Conservation (phyloP, 2,797 vertebrate genomes). For the Morelia viridis region DNA sequence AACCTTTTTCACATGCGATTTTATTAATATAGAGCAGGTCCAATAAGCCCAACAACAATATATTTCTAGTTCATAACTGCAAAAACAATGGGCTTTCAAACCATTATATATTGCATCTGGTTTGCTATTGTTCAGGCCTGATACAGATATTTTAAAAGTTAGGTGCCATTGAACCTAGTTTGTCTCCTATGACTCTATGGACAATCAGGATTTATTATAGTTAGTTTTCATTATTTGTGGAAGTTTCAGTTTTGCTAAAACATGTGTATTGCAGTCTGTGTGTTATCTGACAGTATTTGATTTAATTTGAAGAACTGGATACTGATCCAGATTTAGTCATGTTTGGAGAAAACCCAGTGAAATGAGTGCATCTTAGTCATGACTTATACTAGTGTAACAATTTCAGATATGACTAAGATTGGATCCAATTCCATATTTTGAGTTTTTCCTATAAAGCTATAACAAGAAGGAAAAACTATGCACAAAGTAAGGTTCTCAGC, state of each 20-base stretch:
- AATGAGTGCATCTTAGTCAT: background rate
- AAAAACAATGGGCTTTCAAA: background rate
- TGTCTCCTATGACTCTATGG: background rate
- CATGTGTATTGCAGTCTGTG: background rate
- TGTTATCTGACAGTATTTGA: background rate
- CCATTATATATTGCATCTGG: background rate
- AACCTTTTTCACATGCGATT: background rate
- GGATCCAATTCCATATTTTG: background rate
- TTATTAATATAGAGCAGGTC: background rate
- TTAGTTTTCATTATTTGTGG: background rate
- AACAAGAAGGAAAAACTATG: background rate
- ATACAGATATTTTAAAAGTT: background rate
- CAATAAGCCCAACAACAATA: background rate
- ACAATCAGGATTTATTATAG: background rate
- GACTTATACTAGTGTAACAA: background rate
- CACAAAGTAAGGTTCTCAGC: background rate
- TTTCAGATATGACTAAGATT: background rate
- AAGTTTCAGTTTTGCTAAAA: background rate
- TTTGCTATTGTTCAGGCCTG: background rate
- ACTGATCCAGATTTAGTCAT: background rate
- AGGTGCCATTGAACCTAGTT: background rate
- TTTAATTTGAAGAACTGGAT: background rate
- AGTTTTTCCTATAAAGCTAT: background rate
- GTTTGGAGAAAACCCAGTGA: background rate
- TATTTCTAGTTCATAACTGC: background rate